A percentile compares a stretch with the other conserved stretches of the same genome.
Evolutionary conservation across 2,113 vertebrate genomes (phyloP).

Genomic region (Camelus bactrianus): DNA sequence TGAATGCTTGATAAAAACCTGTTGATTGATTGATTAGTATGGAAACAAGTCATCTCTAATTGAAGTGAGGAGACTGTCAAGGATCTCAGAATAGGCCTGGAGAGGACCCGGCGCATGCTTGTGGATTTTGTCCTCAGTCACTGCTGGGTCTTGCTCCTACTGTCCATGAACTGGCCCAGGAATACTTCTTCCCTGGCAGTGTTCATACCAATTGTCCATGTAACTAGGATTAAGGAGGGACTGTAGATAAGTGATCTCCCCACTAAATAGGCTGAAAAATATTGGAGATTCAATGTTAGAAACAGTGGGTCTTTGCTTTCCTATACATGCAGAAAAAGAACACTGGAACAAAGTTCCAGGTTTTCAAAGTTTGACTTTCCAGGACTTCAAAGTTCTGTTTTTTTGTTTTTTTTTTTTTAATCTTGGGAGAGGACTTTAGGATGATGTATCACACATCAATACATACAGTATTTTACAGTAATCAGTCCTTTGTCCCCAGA

Average conservation of each 20-base stretch:
- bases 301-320: neutral
- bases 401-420: neutral
- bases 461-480: conserved; percentile 4
- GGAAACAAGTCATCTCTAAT: neutral
- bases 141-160: neutral
- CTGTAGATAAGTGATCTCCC: neutral
- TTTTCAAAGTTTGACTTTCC: neutral
- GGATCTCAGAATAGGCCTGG: neutral
- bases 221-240: neutral
- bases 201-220: neutral
- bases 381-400: conserved; percentile 26
- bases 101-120: neutral
- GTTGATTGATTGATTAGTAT: neutral
- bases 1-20: neutral
- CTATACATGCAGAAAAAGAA: neutral
- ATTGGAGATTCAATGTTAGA: neutral
- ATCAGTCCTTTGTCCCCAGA: conserved; percentile 21
- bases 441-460: neutral
- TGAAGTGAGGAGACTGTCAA: neutral
- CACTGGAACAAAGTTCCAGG: neutral
- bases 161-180: neutral
- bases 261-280: neutral
- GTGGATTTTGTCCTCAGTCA: neutral
- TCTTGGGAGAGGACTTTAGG: neutral
- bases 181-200: neutral